Base-by-base conservation (phyloP, 1,140 invertebrate species). In the Eumaeus atala region DNA sequence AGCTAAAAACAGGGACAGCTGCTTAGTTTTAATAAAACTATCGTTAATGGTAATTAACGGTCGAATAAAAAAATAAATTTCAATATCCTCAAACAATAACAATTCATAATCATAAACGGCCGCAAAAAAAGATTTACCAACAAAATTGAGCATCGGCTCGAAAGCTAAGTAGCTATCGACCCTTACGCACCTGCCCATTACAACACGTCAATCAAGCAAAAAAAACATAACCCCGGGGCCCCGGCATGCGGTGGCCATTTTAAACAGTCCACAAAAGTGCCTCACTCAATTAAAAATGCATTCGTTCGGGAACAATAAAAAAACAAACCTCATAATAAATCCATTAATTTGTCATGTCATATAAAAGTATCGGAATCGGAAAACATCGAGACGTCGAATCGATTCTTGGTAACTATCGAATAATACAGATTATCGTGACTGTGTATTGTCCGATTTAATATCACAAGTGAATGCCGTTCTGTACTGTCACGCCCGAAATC, bases 291-390 rank as follows among this genome's bases (percentile, higher is more conserved):
- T 84, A 84, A 86, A 84, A 84, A 84, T 83, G 77, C 83, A 86
- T 84, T 84, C 80, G 75, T 82, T 76, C 79, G 77, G 74, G 77
- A 67, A 72, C 68, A 67, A 76, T 66, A 73, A 63, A 56, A 74
- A 80, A 74, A 76, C 70, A 81, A 81, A 77, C 74, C 78, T 84
- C 74, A 83, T 84, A 84, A 80, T 84, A 82, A 77, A 83, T 83
- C 83, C 81, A 86, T 86, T 86, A 84, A 86, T 86, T 86, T 86
- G 83, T 84, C 83, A 84, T 86, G 81, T 83, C 79, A 86, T 84
- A 83, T 84, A 80, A 81, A 77, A 77, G 72, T 69, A 77, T 74
- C 64, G 65, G 65, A 65, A 67, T 70, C 63, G 66, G 74, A 74
- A 74, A 65, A 67, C 68, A 74, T 78, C 67, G 65, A 63, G 61